Conservation (phyloP, 2,113 vertebrate genomes). For the Thamnophis sirtalis region DNA sequence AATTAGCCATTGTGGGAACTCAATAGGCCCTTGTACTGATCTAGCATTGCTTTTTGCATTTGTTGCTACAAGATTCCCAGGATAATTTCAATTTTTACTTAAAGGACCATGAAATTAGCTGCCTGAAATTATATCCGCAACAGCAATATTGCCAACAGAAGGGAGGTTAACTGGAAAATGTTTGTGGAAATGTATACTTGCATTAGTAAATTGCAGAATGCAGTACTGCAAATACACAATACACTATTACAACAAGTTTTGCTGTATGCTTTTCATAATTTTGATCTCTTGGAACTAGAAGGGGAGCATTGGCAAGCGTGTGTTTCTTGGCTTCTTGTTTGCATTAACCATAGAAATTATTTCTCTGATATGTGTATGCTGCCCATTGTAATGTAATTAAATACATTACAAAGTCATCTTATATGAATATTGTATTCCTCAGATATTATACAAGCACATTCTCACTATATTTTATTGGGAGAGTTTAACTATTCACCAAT, state of each 20-base stretch:
- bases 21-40: background rate
- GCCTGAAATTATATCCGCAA: background rate
- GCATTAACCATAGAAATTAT: slow-evolving; percentile 38
- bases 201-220: background rate
- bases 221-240: background rate
- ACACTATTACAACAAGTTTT: background rate
- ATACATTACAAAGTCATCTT: background rate
- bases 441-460: background rate
- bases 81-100: background rate
- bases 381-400: slow-evolving; percentile 19
- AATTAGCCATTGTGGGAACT: background rate
- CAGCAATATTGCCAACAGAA: background rate
- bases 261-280: background rate
- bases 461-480: slow-evolving; percentile 28
- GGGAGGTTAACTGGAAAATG: background rate
- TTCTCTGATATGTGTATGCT: slow-evolving; percentile 30
- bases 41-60: background rate
- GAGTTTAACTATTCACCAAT: slow-evolving; percentile 17
- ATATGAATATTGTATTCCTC: slow-evolving; percentile 35
- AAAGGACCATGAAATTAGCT: background rate
- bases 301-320: slow-evolving; percentile 21
- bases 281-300: slow-evolving; percentile 17
- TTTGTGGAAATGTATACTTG: background rate
- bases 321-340: slow-evolving; percentile 49
- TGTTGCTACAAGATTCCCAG: background rate